These are phyloP conservation scores for Megalurothrips usitatus DNA, from an alignment of 2,888 invertebrate species.

Conservation along the genomic window DNA sequence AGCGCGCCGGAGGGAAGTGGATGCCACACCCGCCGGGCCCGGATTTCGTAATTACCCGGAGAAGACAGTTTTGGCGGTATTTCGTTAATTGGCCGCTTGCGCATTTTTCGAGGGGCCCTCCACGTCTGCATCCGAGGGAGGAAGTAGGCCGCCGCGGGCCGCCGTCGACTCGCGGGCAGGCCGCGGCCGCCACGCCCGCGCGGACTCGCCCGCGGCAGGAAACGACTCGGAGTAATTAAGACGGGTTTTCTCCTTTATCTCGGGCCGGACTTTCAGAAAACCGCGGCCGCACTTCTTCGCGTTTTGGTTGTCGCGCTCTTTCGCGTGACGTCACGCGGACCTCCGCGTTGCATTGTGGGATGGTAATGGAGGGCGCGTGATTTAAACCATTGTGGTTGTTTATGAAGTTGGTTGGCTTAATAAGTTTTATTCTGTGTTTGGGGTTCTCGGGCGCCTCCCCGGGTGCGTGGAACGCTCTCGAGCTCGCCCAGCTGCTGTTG, in stretches of 20 bases:
- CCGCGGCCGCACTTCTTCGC: no score
- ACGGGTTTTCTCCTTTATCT: neutral
- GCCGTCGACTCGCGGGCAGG: no score
- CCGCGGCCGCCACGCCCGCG: neutral
- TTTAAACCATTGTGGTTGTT: slow-evolving; percentile 44
- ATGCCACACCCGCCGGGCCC: no score
- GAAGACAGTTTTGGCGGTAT: neutral
- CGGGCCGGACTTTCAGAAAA: neutral
- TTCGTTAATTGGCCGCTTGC: neutral
- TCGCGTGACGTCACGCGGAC: neutral
- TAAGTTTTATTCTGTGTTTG: neutral
- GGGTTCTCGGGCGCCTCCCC: no score
- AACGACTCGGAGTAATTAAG: neutral
- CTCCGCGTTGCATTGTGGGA: slow-evolving; percentile 37
- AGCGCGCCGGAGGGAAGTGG: no score
- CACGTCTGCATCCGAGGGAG: neutral
- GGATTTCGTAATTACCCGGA: no score
- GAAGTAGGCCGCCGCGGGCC: neutral
- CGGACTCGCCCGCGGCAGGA: neutral
- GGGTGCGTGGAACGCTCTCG: neutral
- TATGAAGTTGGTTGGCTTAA: slow-evolving; percentile 2
- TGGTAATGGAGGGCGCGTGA: slow-evolving; percentile 51
- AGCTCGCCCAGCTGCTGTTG: neutral
- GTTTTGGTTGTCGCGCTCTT: slow-evolving; percentile 7
- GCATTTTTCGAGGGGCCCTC: neutral